Percentiles rank a stretch among this genome's conserved stretches.
These are phyloP conservation scores for Chrysocyon brachyurus DNA, from an alignment of 2,797 vertebrate genomes.

Conservation along the genomic window DNA sequence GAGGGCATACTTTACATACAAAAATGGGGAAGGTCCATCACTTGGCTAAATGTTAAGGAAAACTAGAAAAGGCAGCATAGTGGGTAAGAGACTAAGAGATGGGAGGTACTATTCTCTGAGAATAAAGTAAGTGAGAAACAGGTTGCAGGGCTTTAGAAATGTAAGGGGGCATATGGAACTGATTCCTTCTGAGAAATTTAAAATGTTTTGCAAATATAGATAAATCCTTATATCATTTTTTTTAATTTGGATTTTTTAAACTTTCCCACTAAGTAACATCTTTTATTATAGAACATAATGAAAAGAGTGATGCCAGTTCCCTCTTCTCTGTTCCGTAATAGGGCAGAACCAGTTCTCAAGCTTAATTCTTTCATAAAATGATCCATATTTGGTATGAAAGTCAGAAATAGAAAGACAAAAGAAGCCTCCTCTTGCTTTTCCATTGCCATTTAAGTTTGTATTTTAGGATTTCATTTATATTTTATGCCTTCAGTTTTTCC, in stretches of 20 bases:
- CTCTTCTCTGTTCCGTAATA: not conserved
- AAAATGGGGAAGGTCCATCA: not conserved
- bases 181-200: constrained; percentile 14
- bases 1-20: not conserved
- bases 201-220: constrained; percentile 12
- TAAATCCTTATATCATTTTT: constrained; percentile 34
- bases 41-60: not conserved
- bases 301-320: not conserved
- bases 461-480: constrained; percentile 34
- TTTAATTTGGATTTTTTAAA: not conserved
- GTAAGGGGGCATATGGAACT: not conserved
- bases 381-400: not conserved
- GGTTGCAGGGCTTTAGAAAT: not conserved
- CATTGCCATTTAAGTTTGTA: constrained; percentile 1
- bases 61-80: not conserved
- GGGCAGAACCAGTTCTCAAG: not conserved
- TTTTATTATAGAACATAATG: constrained; percentile 48
- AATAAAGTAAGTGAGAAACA: constrained; percentile 44
- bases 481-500: constrained; percentile 52
- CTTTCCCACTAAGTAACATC: not conserved
- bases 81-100: not conserved
- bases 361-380: constrained; percentile 44
- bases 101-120: not conserved
- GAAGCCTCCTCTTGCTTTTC: not conserved
- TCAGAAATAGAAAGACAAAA: constrained; percentile 27